Conservation (phyloP, 2,113 vertebrate species). For the Microcebus griseorufus region DNA sequence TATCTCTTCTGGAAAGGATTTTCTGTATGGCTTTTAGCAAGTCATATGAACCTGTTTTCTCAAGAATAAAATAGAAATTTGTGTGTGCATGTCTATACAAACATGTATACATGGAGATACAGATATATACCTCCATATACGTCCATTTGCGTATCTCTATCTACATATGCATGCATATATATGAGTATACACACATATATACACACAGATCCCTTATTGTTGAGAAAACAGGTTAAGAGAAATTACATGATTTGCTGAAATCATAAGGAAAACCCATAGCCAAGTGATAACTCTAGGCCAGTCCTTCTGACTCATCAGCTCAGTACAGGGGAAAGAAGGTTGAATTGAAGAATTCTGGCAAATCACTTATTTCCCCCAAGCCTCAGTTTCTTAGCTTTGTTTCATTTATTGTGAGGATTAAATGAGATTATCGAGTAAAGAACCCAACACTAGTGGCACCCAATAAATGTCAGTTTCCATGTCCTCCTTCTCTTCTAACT, state of each 20-base stretch:
- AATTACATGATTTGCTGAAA: background rate
- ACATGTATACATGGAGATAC: no score
- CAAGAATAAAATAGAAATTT: background rate
- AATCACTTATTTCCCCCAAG: background rate
- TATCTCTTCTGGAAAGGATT: background rate
- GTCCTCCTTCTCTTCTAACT: background rate
- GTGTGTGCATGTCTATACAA: background rate
- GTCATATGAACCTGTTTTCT: background rate
- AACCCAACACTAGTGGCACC: background rate
- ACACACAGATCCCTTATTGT: background rate
- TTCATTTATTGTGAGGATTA: background rate
- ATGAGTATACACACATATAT: background rate
- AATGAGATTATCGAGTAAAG: background rate
- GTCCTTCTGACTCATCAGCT: background rate
- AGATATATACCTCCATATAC: background rate
- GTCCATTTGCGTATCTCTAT: no score
- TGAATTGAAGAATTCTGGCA: background rate
- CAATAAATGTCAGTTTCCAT: background rate
- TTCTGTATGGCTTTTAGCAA: background rate
- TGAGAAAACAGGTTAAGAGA: slow-evolving; percentile 6
- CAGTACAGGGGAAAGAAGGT: background rate
- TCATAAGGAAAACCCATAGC: background rate
- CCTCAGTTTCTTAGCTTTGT: background rate
- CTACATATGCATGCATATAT: background rate
- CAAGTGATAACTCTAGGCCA: background rate